Percentiles rank a stretch among this genome's conserved stretches.
Conservation (phyloP, 2,797 vertebrate genomes). For the Enteromius viviparus region DNA sequence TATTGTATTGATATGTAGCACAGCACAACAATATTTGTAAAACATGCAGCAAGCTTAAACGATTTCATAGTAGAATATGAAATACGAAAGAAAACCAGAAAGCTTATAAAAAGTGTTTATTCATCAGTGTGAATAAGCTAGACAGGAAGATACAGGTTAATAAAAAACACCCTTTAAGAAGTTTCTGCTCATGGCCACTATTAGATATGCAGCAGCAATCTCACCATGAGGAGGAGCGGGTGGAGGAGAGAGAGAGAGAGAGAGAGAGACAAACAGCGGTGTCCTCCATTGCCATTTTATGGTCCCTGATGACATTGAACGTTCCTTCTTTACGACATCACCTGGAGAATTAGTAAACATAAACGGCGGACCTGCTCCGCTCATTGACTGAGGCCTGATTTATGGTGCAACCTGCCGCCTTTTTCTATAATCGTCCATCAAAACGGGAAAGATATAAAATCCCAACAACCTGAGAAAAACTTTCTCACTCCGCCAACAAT, state of each 20-base stretch:
- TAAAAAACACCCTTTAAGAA: conserved; percentile 53
- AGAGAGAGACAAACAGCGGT: conserved; percentile 25
- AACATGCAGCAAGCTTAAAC: conserved; percentile 3
- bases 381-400: conserved; percentile 55
- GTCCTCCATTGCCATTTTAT: conserved; percentile 46
- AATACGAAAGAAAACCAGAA: conserved; percentile 22
- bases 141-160: conserved; percentile 44
- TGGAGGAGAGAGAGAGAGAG: neutral
- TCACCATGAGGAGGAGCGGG: neutral
- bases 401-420: conserved; percentile 53
- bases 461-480: conserved; percentile 60
- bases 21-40: neutral
- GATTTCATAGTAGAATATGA: conserved; percentile 28
- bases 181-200: conserved; percentile 33
- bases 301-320: conserved; percentile 56
- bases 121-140: conserved; percentile 46
- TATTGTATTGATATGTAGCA: conserved; percentile 7
- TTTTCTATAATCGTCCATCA: conserved; percentile 65
- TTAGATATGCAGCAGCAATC: conserved; percentile 50
- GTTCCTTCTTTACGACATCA: conserved; percentile 56
- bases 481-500: conserved; percentile 55
- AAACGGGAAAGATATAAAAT: conserved; percentile 58
- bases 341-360: conserved; percentile 61
- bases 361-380: conserved; percentile 48
- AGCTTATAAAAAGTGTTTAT: conserved; percentile 38